Percentiles rank a stretch among this genome's conserved stretches.
Evolutionary conservation across 2,888 invertebrate genomes (phyloP).

Genomic region (Margaritifera margaritifera): DNA sequence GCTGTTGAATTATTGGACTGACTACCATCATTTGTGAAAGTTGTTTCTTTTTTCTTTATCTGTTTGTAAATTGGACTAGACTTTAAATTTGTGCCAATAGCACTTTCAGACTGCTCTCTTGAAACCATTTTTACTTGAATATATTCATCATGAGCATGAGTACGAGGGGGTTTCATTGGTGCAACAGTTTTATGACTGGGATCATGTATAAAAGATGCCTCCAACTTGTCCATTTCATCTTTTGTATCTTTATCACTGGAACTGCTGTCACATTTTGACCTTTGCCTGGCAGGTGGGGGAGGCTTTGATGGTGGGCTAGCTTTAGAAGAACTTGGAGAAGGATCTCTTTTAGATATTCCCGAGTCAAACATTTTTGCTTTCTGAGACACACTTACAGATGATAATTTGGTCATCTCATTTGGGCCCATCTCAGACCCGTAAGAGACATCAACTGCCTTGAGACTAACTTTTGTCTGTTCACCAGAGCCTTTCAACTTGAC

Average conservation of each 20-base stretch:
- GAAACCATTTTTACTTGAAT: constrained; percentile 39
- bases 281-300: constrained; percentile 16
- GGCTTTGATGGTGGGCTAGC: constrained; percentile 19
- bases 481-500: no score
- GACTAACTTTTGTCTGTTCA: no score
- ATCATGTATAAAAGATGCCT: constrained; percentile 3
- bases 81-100: constrained; percentile 8
- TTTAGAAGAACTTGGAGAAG: constrained; percentile 5
- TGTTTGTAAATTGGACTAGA: no score
- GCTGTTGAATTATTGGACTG: neutral
- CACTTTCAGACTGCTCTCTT: constrained; percentile 8
- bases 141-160: constrained; percentile 63
- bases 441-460: neutral
- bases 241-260: constrained; percentile 3
- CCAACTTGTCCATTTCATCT: constrained; percentile 9
- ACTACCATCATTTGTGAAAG: neutral
- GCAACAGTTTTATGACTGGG: constrained; percentile 24
- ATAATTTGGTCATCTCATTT: neutral
- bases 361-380: constrained; percentile 51
- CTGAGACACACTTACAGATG: constrained; percentile 42
- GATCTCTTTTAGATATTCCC: neutral
- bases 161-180: constrained; percentile 58
- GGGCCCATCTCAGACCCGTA: neutral
- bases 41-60: constrained; percentile 1
- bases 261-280: constrained; percentile 7